These are phyloP conservation scores for Catagonus wagneri DNA, from an alignment of 2,113 vertebrate genomes.

Conservation along the genomic window DNA sequence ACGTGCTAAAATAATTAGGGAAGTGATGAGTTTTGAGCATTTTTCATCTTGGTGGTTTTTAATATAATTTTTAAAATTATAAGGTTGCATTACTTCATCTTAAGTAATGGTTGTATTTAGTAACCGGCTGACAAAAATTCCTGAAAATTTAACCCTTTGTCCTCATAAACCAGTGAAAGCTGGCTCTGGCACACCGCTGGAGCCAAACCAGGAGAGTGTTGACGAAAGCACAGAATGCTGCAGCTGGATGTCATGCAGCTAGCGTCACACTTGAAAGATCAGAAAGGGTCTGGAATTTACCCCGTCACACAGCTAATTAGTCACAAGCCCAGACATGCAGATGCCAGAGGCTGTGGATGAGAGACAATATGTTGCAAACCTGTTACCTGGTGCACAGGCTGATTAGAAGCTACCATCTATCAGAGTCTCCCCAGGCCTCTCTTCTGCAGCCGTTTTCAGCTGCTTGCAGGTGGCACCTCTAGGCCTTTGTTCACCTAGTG, in stretches of 20 bases:
- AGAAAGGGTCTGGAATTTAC: neutral
- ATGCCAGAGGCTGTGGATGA: neutral
- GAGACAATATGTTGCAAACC: neutral
- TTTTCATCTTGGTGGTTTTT: neutral
- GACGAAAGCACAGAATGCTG: too few relatives aligned
- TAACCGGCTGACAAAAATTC: neutral
- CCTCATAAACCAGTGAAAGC: neutral
- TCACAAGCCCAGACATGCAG: neutral
- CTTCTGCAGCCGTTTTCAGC: neutral
- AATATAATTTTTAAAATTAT: neutral
- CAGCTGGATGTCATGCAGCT: neutral
- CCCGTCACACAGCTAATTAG: neutral
- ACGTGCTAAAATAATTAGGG: neutral
- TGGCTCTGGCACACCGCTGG: neutral
- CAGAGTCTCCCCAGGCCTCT: neutral
- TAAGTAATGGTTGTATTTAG: neutral
- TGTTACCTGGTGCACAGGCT: neutral
- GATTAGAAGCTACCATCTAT: rapidly evolving
- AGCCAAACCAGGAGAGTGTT: neutral
- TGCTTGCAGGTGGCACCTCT: rapidly evolving
- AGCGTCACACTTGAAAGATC: neutral
- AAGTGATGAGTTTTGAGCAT: neutral
- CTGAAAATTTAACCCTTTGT: neutral
- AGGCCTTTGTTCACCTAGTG: neutral
- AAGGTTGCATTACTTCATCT: neutral